Evolutionary conservation across 1,140 invertebrate genomes (phyloP).

Genomic region (Atta cephalotes): DNA sequence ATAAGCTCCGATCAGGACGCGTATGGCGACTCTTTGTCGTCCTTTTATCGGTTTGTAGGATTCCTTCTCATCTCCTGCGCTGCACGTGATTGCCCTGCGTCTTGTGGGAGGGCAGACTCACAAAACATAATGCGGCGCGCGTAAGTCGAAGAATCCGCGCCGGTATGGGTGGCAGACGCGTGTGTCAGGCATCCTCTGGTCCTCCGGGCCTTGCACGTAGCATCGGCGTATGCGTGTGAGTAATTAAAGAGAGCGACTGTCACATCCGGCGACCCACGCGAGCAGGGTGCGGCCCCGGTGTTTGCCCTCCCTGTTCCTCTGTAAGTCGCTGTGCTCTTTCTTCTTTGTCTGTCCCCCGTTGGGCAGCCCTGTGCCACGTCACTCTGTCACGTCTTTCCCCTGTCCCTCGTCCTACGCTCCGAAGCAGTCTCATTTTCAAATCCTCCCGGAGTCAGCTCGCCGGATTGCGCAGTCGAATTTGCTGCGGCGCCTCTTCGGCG

Average conservation of each 20-base stretch:
- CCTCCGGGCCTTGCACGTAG: conserved; percentile 64
- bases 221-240: conserved; percentile 81
- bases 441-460: background rate
- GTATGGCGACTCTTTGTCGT: conserved; percentile 49
- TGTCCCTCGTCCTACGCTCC: conserved; percentile 42
- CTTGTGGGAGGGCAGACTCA: conserved; percentile 76
- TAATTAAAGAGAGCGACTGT: conserved; percentile 87
- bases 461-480: conserved; percentile 22
- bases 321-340: conserved; percentile 48
- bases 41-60: conserved; percentile 65
- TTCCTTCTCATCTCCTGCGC: background rate
- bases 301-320: conserved; percentile 50
- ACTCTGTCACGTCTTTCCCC: conserved; percentile 51
- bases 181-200: conserved; percentile 69
- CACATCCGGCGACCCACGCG: conserved; percentile 86
- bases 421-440: conserved; percentile 62
- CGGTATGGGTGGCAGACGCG: conserved; percentile 65
- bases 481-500: conserved; percentile 60
- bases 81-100: conserved; percentile 68
- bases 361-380: conserved; percentile 68
- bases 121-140: conserved; percentile 74
- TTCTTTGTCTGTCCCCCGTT: conserved; percentile 35
- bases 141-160: conserved; percentile 59
- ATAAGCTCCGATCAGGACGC: conserved; percentile 52
- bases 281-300: conserved; percentile 83